Evolutionary conservation across 2,797 vertebrate genomes (phyloP).

Genomic region (Labeo calbasu): DNA sequence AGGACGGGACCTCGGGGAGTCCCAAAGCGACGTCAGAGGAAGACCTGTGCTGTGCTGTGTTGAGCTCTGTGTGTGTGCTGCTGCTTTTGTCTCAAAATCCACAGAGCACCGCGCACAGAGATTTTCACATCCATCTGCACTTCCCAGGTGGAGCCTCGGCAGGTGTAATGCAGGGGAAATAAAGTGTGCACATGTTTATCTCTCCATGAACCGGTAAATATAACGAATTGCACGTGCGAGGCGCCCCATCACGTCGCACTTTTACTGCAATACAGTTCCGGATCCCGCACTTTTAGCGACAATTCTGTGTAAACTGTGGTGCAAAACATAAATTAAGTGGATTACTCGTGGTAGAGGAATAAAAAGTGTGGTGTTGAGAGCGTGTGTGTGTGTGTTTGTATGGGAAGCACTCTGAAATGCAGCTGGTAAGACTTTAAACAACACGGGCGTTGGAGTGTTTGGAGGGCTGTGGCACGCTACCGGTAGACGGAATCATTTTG

Average conservation of each 20-base stretch:
- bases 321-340: neutral
- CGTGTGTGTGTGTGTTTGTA: slow-evolving; percentile 20
- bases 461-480: slow-evolving; percentile 63
- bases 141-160: slow-evolving; percentile 7
- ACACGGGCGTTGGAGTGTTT: slow-evolving; percentile 67
- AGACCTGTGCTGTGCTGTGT: slow-evolving; percentile 49
- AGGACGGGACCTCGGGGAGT: slow-evolving; percentile 55
- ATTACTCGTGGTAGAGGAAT: slow-evolving; percentile 9
- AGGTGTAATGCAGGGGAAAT: slow-evolving; percentile 17
- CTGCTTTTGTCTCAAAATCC: slow-evolving; percentile 32
- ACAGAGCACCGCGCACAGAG: neutral
- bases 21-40: slow-evolving; percentile 62
- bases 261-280: neutral
- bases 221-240: neutral
- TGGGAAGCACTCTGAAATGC: slow-evolving; percentile 56
- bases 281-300: neutral
- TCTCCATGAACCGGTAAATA: neutral
- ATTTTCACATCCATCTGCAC: slow-evolving; percentile 32
- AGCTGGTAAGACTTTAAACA: slow-evolving; percentile 70
- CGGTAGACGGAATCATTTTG: slow-evolving; percentile 38
- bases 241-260: neutral
- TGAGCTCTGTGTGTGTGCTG: slow-evolving; percentile 41
- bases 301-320: neutral
- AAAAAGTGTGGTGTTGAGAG: slow-evolving; percentile 18
- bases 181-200: neutral